Base-by-base conservation (phyloP, 1,140 invertebrate species). In the Magallana gigas region DNA sequence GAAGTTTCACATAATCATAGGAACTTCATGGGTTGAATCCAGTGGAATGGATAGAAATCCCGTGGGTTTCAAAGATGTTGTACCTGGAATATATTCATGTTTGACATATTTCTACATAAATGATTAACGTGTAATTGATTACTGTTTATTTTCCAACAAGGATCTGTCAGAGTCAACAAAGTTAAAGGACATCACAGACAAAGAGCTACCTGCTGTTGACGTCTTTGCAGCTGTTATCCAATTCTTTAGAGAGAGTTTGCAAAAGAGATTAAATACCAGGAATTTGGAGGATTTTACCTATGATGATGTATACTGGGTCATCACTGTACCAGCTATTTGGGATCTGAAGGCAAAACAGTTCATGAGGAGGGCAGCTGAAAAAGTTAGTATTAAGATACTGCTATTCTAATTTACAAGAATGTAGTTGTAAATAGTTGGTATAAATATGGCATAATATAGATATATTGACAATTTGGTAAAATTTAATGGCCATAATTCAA, bases 281-380 rank as follows among this genome's bases (percentile, higher is more conserved):
- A 48, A 12, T 56, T 8, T n/a, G 0, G n/a, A 12, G 4, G 58
- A 23, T n/a, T 87, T 87, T 59, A 29, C 36, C 18, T 48, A 18
- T 14, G 58, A 58, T 56, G 85, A 87, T 57, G 59, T 87, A 9
- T 71, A 87, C 68, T 87, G 86, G 86, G 86, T 87, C 1, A 48
- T 87, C 2, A 87, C 86, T 14, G 86, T 87, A 11, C 86, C 86
- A 12, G 86, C 86, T 18, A 87, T 87, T 23, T 87, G 86, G 86
- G 71, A 87, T 29, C 82, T 84, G 1, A 84, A 57, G n/a, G 86
- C 86, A 8, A 87, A 87, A 57, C 82, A 87, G 76, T 87, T 87
- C 59, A 87, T 87, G 85, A 87, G 80, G 58, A 82, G 16, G 18
- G 80, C 85, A 48, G 76, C 85, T 36, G 56, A 82, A 18, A 59